A percentile compares a stretch with the other conserved stretches of the same genome.
These are phyloP conservation scores for Coracopsis vasa DNA, from an alignment of 2,113 vertebrate genomes.

Conservation along the genomic window DNA sequence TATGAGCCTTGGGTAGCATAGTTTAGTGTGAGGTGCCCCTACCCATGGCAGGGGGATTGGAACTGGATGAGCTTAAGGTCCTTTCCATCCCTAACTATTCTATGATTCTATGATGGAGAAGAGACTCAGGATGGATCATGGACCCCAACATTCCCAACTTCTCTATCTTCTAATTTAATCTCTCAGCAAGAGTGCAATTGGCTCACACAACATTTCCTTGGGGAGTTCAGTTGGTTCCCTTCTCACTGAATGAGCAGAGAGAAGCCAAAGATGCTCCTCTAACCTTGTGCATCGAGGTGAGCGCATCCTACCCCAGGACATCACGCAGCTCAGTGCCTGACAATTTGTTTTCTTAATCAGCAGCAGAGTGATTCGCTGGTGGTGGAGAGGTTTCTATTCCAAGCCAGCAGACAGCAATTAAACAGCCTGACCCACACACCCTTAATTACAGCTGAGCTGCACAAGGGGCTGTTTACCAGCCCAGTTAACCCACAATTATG, in stretches of 20 bases:
- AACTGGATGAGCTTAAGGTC: too few relatives aligned
- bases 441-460: slow-evolving; percentile 59
- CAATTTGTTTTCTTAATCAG: slow-evolving; percentile 56
- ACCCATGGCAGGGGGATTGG: too few relatives aligned
- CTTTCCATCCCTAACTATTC: too few relatives aligned
- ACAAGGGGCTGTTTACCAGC: slow-evolving; percentile 51
- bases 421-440: slow-evolving; percentile 57
- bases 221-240: not conserved
- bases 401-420: slow-evolving; percentile 71
- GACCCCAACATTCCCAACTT: not conserved
- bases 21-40: too few relatives aligned
- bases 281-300: not conserved
- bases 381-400: slow-evolving; percentile 68
- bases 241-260: not conserved
- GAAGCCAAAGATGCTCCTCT: not conserved
- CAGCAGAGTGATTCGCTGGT: slow-evolving; percentile 19
- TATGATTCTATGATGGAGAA: not conserved
- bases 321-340: not conserved
- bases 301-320: not conserved
- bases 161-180: not conserved
- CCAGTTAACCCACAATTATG: slow-evolving; percentile 64
- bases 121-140: not conserved
- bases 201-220: accelerated
- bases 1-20: too few relatives aligned
- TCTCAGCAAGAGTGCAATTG: not conserved